Evolutionary conservation across 2,797 vertebrate species (phyloP).

Genomic region (Fistularia commersonii): DNA sequence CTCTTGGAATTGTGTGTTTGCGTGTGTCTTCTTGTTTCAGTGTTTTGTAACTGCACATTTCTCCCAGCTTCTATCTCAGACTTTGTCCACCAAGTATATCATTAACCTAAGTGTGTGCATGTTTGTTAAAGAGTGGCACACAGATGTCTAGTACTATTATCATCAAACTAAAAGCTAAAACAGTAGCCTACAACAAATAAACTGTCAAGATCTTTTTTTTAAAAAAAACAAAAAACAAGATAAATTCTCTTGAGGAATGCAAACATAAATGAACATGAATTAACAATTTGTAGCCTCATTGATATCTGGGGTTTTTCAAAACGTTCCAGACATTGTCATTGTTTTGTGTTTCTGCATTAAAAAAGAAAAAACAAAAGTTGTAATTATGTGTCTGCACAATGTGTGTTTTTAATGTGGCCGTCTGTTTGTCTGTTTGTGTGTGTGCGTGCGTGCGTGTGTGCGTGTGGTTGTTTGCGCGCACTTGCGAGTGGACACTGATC

Average conservation of each 20-base stretch:
- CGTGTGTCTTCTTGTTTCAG: not conserved
- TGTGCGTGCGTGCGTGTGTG: not conserved
- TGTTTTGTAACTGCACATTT: not conserved
- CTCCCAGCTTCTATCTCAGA: not conserved
- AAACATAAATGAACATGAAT: no score
- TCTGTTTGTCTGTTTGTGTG: not conserved
- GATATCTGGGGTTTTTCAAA: not conserved
- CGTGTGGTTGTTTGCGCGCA: conserved; percentile 2
- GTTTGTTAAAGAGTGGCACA: no score
- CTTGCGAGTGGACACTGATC: conserved; percentile 52
- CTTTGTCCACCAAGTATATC: not conserved
- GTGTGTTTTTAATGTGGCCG: not conserved
- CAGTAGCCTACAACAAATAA: not conserved
- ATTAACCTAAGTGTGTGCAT: not conserved
- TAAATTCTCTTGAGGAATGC: no score
- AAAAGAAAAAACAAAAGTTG: not conserved
- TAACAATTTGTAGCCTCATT: no score
- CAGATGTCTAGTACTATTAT: no score
- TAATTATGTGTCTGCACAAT: not conserved
- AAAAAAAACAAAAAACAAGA: no score
- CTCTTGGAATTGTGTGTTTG: not conserved
- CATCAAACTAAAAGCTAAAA: no score
- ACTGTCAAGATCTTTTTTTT: no score
- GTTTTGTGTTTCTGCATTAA: not conserved
- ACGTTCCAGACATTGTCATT: not conserved